Percentiles rank a stretch among this genome's conserved stretches.
Conservation (phyloP, 2,797 vertebrate species). For the Acanthis flammea region DNA sequence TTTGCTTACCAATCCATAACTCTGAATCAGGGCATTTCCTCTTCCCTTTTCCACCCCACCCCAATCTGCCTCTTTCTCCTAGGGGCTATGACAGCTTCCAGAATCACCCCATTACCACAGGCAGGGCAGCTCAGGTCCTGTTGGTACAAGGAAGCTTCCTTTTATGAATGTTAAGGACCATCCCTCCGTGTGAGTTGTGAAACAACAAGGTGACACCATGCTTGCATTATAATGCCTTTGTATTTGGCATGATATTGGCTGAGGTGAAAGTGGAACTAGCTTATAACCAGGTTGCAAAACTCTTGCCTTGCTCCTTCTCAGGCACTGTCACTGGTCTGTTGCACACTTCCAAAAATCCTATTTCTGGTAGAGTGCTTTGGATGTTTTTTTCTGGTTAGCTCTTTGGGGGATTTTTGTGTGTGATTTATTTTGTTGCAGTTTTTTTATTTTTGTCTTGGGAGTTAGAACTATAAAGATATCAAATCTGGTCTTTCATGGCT, state of each 20-base stretch:
- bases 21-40: slow-evolving; percentile 6
- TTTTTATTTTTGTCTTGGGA: neutral
- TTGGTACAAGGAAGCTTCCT: slow-evolving; percentile 4
- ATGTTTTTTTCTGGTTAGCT: neutral
- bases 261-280: neutral
- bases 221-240: neutral
- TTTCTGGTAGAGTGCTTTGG: neutral
- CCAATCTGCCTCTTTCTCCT: neutral
- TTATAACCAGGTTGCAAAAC: neutral
- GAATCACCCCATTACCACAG: neutral
- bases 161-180: neutral
- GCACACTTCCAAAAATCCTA: neutral
- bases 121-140: neutral
- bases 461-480: accelerated
- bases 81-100: neutral
- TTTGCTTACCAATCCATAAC: neutral
- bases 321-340: accelerated
- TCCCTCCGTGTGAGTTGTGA: neutral
- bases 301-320: neutral
- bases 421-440: neutral
- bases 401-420: accelerated
- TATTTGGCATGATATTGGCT: neutral
- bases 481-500: neutral
- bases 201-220: neutral
- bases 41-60: neutral